Percentiles rank a stretch among this genome's conserved stretches.
Conservation (phyloP, 2,888 invertebrate genomes). For the Limulus polyphemus region DNA sequence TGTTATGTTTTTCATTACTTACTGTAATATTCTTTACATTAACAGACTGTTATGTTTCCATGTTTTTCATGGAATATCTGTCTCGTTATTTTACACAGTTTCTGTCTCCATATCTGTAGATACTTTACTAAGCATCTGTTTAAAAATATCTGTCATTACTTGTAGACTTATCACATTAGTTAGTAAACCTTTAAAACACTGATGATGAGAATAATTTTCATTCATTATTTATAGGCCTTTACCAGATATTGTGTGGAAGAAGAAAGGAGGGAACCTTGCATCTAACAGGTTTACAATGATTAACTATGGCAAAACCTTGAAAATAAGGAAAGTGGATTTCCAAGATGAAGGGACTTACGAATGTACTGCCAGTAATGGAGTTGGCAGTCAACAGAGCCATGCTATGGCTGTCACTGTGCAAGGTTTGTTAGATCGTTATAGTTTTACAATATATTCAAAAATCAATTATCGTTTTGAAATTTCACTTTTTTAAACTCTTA, state of each 20-base stretch:
- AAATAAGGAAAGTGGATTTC: slow-evolving; percentile 70
- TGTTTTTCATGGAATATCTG: too few relatives aligned
- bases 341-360: slow-evolving; percentile 85
- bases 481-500: too few relatives aligned
- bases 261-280: slow-evolving; percentile 55
- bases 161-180: too few relatives aligned
- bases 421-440: slow-evolving; percentile 27
- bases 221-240: slow-evolving; percentile 60
- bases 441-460: background rate
- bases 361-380: slow-evolving; percentile 85
- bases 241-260: slow-evolving; percentile 85
- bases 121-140: slow-evolving; percentile 38
- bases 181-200: too few relatives aligned
- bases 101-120: too few relatives aligned
- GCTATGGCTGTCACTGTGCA: slow-evolving; percentile 54
- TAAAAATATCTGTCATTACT: too few relatives aligned
- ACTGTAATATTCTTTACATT: too few relatives aligned
- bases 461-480: too few relatives aligned
- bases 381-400: slow-evolving; percentile 69
- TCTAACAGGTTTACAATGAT: slow-evolving; percentile 42
- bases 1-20: too few relatives aligned
- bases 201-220: too few relatives aligned
- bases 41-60: too few relatives aligned
- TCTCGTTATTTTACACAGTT: too few relatives aligned
- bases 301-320: slow-evolving; percentile 87